Base-by-base conservation (phyloP, 92 coral and sea anemone genomes). In the Siderastrea radians region DNA sequence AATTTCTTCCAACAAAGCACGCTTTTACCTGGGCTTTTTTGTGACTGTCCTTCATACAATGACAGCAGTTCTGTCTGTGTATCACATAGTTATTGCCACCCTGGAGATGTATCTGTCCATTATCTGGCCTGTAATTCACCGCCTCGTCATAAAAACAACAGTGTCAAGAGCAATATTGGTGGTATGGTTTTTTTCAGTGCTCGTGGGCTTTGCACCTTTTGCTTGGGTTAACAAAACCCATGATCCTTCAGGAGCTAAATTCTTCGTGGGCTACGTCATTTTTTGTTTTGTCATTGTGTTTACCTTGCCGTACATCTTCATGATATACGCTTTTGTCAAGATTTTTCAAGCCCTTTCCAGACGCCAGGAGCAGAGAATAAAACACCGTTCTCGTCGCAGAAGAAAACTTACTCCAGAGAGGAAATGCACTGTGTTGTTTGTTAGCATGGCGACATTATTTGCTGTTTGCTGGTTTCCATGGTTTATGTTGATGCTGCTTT, bases 401-500 rank as follows among this genome's bases (percentile, higher is more conserved):
- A 83, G 57, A 62, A 83, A 53, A 69, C 44, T 46, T 48, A 44
- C 83, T 51, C 75, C 72, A 47, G 92, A 89, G 38, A 66, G 83
- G 76, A 90, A 79, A 86, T 85, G 93, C 58, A 53, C 66, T 73
- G 26, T 60, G 15, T 54, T 85, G 48, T 90, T 90, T 90, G 90
- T 82, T 49, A 26, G 86, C 12, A 90, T 90, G 93, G 93, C 93
- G 8, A 71, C 19, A 61, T n/a, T 85, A 3, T 85, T 85, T 63
- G 86, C 90, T 2, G 74, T 55, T 19, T 90, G 93, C 75, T 90
- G 93, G 93, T 26, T 74, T 12, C 93, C 93, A 54, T 90, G 85
- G 90, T 90, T 77, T 68, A 58, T 74, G 14, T 51, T 82, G 15
- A 38, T 48, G 52, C 61, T 53, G 8, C 86, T 90, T 6, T 6